phyloP scores from a whole-genome alignment of 2,113 vertebrate genomes.

The Pterocles burchelli region DNA sequence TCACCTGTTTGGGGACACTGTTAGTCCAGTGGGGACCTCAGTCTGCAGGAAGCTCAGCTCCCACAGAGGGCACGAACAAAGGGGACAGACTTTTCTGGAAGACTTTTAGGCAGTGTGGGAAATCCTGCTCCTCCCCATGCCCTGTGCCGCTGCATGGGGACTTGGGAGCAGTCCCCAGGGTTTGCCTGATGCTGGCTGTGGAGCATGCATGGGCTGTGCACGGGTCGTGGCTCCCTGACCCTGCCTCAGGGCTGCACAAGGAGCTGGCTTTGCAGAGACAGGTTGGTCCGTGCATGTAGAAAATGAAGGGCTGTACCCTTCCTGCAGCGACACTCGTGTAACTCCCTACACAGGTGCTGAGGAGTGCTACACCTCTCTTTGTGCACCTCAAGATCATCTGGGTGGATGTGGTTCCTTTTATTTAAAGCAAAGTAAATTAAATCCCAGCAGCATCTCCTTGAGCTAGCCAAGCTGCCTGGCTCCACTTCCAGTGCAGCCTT shows the following conservation, averaged over 20 bases:
- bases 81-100: background rate
- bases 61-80: background rate
- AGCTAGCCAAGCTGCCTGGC: background rate
- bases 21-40: background rate
- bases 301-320: background rate
- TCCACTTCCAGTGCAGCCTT: background rate
- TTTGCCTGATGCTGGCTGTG: background rate
- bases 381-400: background rate
- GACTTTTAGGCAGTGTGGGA: background rate
- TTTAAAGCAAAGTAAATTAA: background rate
- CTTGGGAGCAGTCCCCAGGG: background rate
- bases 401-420: background rate
- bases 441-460: background rate
- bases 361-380: background rate
- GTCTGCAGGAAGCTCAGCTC: background rate
- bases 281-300: background rate
- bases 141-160: background rate
- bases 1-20: background rate
- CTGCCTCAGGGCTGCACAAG: accelerated
- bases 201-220: accelerated
- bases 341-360: background rate
- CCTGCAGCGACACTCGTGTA: background rate
- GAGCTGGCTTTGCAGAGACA: background rate
- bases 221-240: background rate
- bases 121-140: background rate